Percentiles rank a stretch among this genome's conserved stretches.
These are phyloP conservation scores for Rhodinocichla rosea DNA, from an alignment of 2,113 vertebrate species.

Conservation along the genomic window DNA sequence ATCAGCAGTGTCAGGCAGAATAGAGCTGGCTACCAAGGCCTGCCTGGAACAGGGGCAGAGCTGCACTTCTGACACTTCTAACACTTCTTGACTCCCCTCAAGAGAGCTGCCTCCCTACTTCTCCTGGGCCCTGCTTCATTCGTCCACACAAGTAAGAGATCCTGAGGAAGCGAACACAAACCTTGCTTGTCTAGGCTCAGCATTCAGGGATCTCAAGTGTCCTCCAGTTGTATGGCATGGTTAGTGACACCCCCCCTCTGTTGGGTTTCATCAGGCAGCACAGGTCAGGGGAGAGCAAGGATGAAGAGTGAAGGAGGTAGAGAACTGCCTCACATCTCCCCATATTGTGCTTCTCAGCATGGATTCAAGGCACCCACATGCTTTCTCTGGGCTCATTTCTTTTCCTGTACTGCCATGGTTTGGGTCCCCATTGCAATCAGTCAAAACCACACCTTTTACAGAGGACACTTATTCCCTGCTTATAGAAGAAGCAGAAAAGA, in stretches of 20 bases:
- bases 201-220: background rate
- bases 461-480: background rate
- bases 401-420: background rate
- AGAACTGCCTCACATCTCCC: background rate
- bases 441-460: background rate
- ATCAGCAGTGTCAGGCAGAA: background rate
- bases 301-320: background rate
- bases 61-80: background rate
- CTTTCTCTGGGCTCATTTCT: background rate
- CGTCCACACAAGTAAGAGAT: background rate
- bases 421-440: background rate
- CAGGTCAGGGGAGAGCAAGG: background rate
- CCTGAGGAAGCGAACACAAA: background rate
- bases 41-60: background rate
- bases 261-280: background rate
- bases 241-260: background rate
- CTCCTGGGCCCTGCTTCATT: background rate
- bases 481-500: background rate
- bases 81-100: background rate
- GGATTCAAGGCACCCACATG: background rate
- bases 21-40: background rate
- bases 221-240: fast-evolving
- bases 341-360: background rate
- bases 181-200: background rate
- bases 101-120: background rate